Evolutionary conservation across 2,113 vertebrate genomes (phyloP), one percentile per base, ranked within the genome.

Genomic region (Chloroceryle aenea): DNA sequence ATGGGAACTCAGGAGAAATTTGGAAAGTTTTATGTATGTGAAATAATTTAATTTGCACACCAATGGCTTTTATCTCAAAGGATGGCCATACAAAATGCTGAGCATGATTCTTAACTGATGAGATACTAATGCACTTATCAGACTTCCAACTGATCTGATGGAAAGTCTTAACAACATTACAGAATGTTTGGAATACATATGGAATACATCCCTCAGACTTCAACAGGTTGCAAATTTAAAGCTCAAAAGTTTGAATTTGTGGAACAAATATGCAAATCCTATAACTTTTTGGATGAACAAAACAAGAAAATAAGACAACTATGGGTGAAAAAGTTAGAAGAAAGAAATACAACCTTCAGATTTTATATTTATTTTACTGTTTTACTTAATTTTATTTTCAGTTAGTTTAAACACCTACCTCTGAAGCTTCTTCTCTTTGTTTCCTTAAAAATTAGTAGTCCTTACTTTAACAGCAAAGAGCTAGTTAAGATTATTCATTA

Each of bases 41-140:
- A 93, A 92, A 93, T 76, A 95, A 93, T 40, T 77, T 42, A 92
- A 80, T 94, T 93, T 64, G 88, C 86, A 84, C 72, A 80, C 50
- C 68, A 80, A 40, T 34, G 59, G 40, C 34, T 90, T 85, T 80
- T 50, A 69, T 68, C 73, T 85, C 64, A 67, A 62, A 94, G 47
- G 58, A 84, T 17, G 32, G 38, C 47, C 72, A 84, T 76, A 74
- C 56, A 92, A 88, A 89, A 83, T 61, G 80, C 61, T 53, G 42
- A 59, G 32, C 0, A 0, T 61, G 74, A 87, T 91, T 82, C 81
- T 62, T 85, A 61, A 56, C 63, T 55, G 52, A 42, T 81, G 68
- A 93, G 72, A 87, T 71, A 52, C 19, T 32, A 48, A 32, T 42
- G 63, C 19, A 29, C 23, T 77, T 76, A 78, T 6, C 64, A 72